These are phyloP conservation scores for Dicycla oo DNA, from an alignment of 2,888 invertebrate genomes.

Conservation along the genomic window DNA sequence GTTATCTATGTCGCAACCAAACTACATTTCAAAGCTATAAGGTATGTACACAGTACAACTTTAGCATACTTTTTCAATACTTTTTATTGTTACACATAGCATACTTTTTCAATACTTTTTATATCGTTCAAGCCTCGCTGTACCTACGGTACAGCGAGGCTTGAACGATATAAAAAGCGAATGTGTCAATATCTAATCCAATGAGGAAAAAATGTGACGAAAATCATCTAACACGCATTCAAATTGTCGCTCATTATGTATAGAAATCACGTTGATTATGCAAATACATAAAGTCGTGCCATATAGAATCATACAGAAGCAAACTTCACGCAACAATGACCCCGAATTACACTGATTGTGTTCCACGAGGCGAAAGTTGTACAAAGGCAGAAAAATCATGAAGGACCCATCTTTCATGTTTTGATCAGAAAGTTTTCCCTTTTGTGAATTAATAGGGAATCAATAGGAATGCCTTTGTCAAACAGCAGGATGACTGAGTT, in stretches of 20 bases:
- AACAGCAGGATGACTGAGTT: constrained; percentile 54
- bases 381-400: constrained; percentile 70
- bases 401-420: constrained; percentile 68
- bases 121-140: too few relatives aligned
- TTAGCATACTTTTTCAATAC: too few relatives aligned
- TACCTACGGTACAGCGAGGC: not conserved
- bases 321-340: constrained; percentile 47
- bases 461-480: constrained; percentile 69
- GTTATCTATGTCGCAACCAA: constrained; percentile 25
- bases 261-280: constrained; percentile 57
- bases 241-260: constrained; percentile 23
- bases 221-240: constrained; percentile 30
- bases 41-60: not conserved
- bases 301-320: constrained; percentile 47
- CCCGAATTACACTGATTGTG: constrained; percentile 61
- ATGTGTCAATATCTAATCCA: constrained; percentile 13
- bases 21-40: constrained; percentile 1
- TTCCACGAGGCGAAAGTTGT: constrained; percentile 44
- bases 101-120: not conserved
- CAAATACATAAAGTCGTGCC: constrained; percentile 48
- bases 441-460: constrained; percentile 73
- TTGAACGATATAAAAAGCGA: constrained; percentile 1
- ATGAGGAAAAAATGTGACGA: constrained; percentile 27
- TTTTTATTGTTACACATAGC: not conserved
- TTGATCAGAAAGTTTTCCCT: constrained; percentile 65